phyloP scores from a whole-genome alignment of 2,888 invertebrate species.

The Andrena bucephala region DNA sequence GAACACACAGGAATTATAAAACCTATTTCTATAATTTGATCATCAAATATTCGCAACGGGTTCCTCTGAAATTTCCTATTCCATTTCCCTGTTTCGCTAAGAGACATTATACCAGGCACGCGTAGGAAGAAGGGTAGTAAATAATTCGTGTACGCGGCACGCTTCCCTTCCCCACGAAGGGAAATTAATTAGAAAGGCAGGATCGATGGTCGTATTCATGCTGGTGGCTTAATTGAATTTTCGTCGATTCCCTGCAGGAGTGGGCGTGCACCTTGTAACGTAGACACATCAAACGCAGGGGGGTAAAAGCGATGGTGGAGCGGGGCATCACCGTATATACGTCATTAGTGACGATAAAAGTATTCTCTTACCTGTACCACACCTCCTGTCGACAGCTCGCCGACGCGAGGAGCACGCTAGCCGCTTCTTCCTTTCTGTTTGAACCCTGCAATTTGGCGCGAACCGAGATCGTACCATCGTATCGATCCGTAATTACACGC shows the following conservation, averaged over 20 bases:
- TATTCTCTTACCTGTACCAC: slow-evolving; percentile 56
- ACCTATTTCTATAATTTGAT: too few species aligned
- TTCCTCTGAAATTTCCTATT: too few species aligned
- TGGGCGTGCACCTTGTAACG: slow-evolving; percentile 30
- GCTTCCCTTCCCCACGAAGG: background rate
- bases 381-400: slow-evolving; percentile 71
- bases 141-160: background rate
- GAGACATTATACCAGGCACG: too few species aligned
- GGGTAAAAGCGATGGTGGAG: background rate
- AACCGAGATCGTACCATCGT: slow-evolving; percentile 59
- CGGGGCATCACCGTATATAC: slow-evolving; percentile 2
- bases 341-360: slow-evolving; percentile 63
- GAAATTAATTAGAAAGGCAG: slow-evolving; percentile 38
- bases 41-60: too few species aligned
- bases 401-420: slow-evolving; percentile 30
- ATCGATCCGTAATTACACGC: slow-evolving; percentile 74
- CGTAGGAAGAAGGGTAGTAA: background rate
- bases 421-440: slow-evolving; percentile 41
- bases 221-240: slow-evolving; percentile 58
- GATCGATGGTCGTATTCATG: slow-evolving; percentile 15
- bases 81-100: too few species aligned
- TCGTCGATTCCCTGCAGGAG: slow-evolving; percentile 38
- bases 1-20: too few species aligned
- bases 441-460: slow-evolving; percentile 73
- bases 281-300: background rate